A percentile compares a stretch with the other conserved stretches of the same genome.
These are phyloP conservation scores for Teleiodes luculella DNA, from an alignment of 2,888 invertebrate species.

Conservation along the genomic window DNA sequence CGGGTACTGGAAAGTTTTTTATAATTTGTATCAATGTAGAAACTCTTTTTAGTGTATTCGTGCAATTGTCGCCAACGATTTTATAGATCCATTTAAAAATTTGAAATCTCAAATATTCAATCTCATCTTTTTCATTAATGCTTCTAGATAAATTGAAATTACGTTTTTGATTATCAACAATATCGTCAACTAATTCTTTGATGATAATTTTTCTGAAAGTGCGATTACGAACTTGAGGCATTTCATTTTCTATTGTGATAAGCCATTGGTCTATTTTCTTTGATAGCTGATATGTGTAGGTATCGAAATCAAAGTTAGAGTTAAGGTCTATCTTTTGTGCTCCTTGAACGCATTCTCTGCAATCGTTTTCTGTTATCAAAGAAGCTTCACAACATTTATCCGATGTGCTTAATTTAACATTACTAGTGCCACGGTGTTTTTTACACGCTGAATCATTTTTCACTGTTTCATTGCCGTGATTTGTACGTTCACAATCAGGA, in stretches of 20 bases:
- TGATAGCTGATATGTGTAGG: constrained; percentile 36
- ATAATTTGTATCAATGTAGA: constrained; percentile 46
- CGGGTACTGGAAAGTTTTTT: constrained; percentile 40
- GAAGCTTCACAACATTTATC: background rate
- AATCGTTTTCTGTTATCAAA: background rate
- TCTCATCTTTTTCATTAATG: constrained; percentile 38
- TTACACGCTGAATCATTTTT: background rate
- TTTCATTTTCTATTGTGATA: constrained; percentile 26
- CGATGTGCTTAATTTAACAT: background rate
- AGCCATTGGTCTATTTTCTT: constrained; percentile 54
- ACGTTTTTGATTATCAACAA: constrained; percentile 55
- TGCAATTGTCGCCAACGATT: constrained; percentile 42
- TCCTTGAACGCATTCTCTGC: background rate
- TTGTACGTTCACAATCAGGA: background rate
- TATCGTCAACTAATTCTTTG: constrained; percentile 51
- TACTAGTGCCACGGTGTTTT: background rate
- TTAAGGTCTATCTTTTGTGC: constrained; percentile 24
- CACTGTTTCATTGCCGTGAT: constrained; percentile 7
- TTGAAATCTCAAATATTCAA: constrained; percentile 57
- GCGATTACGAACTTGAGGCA: constrained; percentile 29
- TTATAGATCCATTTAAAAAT: constrained; percentile 63
- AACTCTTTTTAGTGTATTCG: constrained; percentile 40
- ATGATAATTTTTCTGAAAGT: constrained; percentile 38
- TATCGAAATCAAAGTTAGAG: constrained; percentile 29
- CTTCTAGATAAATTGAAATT: constrained; percentile 37